phyloP scores from a whole-genome alignment of 2,888 invertebrate genomes.

The Leptopterna dolabrata region DNA sequence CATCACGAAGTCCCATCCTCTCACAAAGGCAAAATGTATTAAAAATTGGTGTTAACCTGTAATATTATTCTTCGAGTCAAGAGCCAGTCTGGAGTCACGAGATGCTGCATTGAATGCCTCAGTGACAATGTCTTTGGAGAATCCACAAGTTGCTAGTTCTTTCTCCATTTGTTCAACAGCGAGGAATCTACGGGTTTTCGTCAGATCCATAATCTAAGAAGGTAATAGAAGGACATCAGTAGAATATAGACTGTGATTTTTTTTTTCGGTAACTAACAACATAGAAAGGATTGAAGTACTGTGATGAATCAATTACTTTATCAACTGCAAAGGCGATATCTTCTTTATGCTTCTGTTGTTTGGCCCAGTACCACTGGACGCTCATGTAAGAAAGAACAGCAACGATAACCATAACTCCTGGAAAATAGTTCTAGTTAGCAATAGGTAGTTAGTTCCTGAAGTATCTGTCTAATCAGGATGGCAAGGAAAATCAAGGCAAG shows the following conservation, averaged over 20 bases:
- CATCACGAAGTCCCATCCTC: too few relatives aligned
- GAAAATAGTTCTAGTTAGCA: not conserved
- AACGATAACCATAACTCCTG: not conserved
- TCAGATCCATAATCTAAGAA: conserved; percentile 10
- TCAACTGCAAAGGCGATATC: conserved; percentile 23
- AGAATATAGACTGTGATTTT: too few relatives aligned
- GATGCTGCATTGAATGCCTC: not conserved
- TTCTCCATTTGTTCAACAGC: not conserved
- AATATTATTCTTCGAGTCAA: not conserved
- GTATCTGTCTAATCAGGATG: too few relatives aligned
- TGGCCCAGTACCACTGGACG: conserved; percentile 13
- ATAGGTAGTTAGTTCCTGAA: too few relatives aligned
- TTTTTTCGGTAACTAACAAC: too few relatives aligned
- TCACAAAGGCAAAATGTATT: too few relatives aligned
- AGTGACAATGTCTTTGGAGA: not conserved
- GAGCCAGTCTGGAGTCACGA: not conserved
- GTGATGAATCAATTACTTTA: not conserved
- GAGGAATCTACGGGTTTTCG: conserved; percentile 9
- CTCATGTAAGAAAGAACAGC: not conserved
- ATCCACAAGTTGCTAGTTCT: not conserved
- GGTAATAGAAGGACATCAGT: too few relatives aligned
- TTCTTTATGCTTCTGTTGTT: conserved; percentile 1
- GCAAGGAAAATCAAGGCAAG: not conserved
- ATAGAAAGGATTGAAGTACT: too few relatives aligned
- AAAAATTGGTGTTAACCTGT: not conserved